These are phyloP conservation scores for Chelonia mydas DNA, from an alignment of 2,797 vertebrate species.

Conservation along the genomic window DNA sequence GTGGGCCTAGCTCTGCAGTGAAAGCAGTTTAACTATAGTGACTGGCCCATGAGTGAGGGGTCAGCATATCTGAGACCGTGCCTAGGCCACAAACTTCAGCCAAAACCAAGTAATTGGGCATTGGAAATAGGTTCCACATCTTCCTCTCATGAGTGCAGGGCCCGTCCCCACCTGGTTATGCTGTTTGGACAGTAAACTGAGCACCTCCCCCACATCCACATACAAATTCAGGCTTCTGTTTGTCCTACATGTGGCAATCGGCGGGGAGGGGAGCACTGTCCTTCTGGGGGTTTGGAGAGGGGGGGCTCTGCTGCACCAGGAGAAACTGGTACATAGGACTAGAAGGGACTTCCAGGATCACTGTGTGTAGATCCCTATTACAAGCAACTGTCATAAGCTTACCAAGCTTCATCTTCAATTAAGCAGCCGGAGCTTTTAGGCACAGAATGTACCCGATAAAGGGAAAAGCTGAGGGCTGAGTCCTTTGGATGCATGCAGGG, in stretches of 20 bases:
- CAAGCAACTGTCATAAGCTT: background rate
- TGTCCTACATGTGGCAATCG: background rate
- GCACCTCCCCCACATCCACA: no score
- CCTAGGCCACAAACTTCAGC: no score
- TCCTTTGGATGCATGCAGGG: background rate
- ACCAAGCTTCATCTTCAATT: background rate
- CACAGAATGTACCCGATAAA: background rate
- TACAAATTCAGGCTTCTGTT: no score
- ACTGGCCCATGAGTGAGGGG: background rate
- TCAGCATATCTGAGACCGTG: background rate
- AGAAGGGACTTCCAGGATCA: no score
- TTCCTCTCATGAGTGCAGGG: background rate
- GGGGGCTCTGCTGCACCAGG: background rate
- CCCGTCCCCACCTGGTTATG: background rate
- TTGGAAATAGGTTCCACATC: no score
- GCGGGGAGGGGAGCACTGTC: background rate
- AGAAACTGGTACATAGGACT: background rate
- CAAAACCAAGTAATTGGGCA: background rate
- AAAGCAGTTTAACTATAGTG: background rate
- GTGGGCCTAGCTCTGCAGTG: background rate
- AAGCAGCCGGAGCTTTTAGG: background rate
- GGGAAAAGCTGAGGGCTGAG: background rate
- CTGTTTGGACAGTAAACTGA: background rate
- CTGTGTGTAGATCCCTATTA: background rate
- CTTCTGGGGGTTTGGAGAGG: background rate